These are phyloP conservation scores for Phylloscopus trochiloides DNA, from an alignment of 2,113 vertebrate genomes.

Conservation along the genomic window DNA sequence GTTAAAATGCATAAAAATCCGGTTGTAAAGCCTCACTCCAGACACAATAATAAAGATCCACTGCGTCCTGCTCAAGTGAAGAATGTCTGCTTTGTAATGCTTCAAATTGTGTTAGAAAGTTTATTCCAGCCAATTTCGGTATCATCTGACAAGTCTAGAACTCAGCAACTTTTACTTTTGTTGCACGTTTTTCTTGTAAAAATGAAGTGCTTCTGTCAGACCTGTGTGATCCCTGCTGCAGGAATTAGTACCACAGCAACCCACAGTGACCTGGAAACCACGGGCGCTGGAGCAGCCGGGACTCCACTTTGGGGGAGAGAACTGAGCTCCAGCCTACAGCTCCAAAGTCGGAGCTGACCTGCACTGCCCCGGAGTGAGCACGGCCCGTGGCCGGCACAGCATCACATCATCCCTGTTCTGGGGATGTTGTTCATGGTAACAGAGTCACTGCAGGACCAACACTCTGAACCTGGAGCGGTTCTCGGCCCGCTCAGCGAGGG, in stretches of 20 bases:
- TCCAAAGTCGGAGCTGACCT: background rate
- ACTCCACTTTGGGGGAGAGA: background rate
- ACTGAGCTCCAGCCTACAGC: background rate
- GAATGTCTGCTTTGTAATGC: background rate
- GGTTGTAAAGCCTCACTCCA: background rate
- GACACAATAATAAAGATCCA: background rate
- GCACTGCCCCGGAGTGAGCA: rapidly evolving
- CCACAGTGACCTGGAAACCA: rapidly evolving
- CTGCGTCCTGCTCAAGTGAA: background rate
- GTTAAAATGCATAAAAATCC: background rate
- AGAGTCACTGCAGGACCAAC: rapidly evolving
- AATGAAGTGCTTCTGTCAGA: background rate
- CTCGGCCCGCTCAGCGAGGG: rapidly evolving
- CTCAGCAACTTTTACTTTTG: background rate
- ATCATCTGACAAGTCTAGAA: background rate
- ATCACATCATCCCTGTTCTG: rapidly evolving
- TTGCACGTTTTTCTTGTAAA: background rate
- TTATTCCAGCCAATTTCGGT: background rate
- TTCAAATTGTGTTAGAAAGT: background rate
- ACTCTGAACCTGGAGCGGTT: no score
- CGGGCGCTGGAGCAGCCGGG: background rate
- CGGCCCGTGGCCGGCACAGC: rapidly evolving
- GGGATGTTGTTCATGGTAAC: background rate
- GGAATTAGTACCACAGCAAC: rapidly evolving
- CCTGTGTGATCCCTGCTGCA: rapidly evolving